A percentile compares a stretch with the other conserved stretches of the same genome.
phyloP scores from a whole-genome alignment of 2,888 invertebrate species.

The Drosophila atroscutellata region DNA sequence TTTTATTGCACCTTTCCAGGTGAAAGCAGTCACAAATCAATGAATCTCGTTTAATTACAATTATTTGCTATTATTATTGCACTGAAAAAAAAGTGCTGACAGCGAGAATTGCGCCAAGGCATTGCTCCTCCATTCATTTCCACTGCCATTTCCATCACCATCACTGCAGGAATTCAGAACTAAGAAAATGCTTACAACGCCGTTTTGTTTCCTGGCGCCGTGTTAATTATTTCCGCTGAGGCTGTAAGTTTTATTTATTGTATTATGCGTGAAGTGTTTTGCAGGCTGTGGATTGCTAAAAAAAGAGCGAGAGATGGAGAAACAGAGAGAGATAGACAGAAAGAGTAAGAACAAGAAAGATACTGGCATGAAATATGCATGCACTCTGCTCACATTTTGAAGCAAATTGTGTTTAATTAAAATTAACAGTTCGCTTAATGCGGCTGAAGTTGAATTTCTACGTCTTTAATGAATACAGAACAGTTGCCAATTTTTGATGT shows the following conservation, averaged over 20 bases:
- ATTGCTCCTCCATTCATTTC: not conserved
- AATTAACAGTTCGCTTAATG: slow-evolving; percentile 55
- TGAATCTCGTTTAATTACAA: slow-evolving; percentile 61
- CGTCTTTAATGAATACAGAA: slow-evolving; percentile 1
- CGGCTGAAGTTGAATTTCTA: not conserved
- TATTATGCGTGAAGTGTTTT: slow-evolving; percentile 48
- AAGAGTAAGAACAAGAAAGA: not conserved
- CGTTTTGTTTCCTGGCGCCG: slow-evolving; percentile 48
- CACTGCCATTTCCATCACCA: slow-evolving; percentile 18
- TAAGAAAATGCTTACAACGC: slow-evolving; percentile 68
- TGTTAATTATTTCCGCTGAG: slow-evolving; percentile 77
- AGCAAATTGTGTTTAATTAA: slow-evolving; percentile 71
- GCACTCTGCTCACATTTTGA: slow-evolving; percentile 60
- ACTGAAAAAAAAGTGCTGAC: slow-evolving; percentile 59
- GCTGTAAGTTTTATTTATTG: slow-evolving; percentile 70
- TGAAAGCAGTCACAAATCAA: slow-evolving; percentile 62
- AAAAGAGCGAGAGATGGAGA: not conserved
- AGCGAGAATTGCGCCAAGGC: slow-evolving; percentile 19
- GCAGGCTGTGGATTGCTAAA: not conserved
- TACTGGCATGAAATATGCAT: slow-evolving; percentile 65
- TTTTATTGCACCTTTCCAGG: slow-evolving; percentile 7
- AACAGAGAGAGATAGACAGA: not conserved
- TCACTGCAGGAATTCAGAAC: slow-evolving; percentile 22
- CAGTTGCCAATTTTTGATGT: slow-evolving; percentile 1
- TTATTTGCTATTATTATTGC: slow-evolving; percentile 47